phyloP scores from a whole-genome alignment of 2,113 vertebrate species.

The Ciconia maguari region DNA sequence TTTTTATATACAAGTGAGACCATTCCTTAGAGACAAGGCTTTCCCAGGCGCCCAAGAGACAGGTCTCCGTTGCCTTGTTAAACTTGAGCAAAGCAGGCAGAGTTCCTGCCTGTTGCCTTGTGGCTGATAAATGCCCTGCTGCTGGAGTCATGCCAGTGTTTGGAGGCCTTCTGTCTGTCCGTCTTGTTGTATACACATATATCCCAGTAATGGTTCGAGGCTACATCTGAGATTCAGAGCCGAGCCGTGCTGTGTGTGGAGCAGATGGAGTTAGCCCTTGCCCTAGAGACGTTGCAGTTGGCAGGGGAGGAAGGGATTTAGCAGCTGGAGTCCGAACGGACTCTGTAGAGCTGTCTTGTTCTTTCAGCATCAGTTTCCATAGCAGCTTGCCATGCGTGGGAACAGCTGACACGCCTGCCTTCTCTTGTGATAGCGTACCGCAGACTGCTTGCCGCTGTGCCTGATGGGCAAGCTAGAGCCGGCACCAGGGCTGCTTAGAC shows the following conservation, averaged over 20 bases:
- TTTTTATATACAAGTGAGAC: background rate
- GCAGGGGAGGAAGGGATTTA: conserved; percentile 4
- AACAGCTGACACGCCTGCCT: background rate
- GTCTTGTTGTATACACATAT: background rate
- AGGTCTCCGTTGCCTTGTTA: background rate
- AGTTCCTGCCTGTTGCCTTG: background rate
- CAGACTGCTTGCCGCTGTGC: background rate
- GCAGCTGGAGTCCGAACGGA: conserved; percentile 18
- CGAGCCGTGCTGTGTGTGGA: background rate
- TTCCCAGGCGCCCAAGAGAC: background rate
- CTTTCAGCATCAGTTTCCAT: conserved; percentile 27
- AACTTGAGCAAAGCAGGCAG: background rate
- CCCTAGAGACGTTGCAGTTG: background rate
- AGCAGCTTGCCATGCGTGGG: background rate
- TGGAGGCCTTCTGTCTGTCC: background rate
- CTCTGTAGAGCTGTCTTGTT: background rate
- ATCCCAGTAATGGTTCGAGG: background rate
- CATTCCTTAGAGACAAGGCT: background rate
- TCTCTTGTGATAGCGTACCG: background rate
- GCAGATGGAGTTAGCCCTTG: background rate
- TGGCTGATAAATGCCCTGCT: background rate
- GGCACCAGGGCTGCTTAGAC: background rate
- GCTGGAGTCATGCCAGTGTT: background rate
- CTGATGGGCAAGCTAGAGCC: background rate
- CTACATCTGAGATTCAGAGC: background rate